A percentile compares a stretch with the other conserved stretches of the same genome.
Conservation (phyloP, 2,888 invertebrate genomes). For the Papilio gigon region DNA sequence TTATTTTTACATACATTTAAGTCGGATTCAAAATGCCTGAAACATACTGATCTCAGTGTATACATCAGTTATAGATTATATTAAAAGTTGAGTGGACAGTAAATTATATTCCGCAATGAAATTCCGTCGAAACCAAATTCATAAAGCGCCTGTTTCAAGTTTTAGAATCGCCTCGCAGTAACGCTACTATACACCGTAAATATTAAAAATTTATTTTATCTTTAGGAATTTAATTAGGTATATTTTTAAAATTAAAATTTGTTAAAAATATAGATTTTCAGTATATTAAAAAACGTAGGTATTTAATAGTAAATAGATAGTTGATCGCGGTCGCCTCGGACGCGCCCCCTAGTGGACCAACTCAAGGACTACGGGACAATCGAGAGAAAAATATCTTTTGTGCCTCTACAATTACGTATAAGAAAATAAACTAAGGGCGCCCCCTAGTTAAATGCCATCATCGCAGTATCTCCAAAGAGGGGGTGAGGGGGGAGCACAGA, state of each 20-base stretch:
- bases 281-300: conserved; percentile 18
- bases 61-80: conserved; percentile 78
- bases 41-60: conserved; percentile 81
- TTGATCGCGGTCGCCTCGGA: not conserved
- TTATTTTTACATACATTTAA: conserved; percentile 83
- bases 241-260: conserved; percentile 28
- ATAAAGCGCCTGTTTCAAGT: conserved; percentile 66
- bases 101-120: conserved; percentile 70
- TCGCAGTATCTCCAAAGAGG: too few relatives aligned
- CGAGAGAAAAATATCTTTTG: conserved; percentile 22
- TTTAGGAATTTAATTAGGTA: conserved; percentile 56
- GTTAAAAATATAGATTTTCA: conserved; percentile 30
- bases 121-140: conserved; percentile 65
- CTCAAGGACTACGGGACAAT: conserved; percentile 7
- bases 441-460: conserved; percentile 19
- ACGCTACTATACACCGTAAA: conserved; percentile 78
- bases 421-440: conserved; percentile 15
- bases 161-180: conserved; percentile 70
- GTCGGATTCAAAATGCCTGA: conserved; percentile 82
- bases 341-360: not conserved
- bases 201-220: conserved; percentile 77
- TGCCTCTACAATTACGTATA: conserved; percentile 17
- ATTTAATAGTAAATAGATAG: conserved; percentile 15
- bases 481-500: too few relatives aligned
- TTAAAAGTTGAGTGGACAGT: conserved; percentile 77